Conservation (phyloP, 2,113 vertebrate species). For the Arothron firmamentum region DNA sequence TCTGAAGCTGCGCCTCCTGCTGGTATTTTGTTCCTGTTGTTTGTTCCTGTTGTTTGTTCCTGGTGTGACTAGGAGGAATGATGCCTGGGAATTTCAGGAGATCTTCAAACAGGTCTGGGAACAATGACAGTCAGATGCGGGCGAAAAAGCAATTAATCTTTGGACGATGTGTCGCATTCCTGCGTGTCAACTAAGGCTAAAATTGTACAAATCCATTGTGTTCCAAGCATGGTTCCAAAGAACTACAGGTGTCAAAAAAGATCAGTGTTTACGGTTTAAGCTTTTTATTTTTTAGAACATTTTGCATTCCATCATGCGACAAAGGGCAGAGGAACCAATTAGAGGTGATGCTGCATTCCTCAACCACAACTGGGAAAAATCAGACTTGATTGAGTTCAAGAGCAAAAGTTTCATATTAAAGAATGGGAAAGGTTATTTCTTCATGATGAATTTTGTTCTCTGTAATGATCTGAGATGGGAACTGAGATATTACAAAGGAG, state of each 20-base stretch:
- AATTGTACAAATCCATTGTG: too few species aligned
- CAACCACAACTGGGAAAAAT: slow-evolving; percentile 1
- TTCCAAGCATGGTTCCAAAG: neutral
- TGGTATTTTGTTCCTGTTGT: slow-evolving; percentile 16
- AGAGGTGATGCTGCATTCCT: slow-evolving; percentile 17
- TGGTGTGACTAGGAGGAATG: slow-evolving; percentile 43
- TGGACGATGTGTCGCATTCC: neutral
- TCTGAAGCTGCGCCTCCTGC: neutral
- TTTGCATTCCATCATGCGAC: slow-evolving; percentile 12
- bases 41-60: slow-evolving; percentile 27
- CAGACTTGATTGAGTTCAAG: slow-evolving; percentile 2
- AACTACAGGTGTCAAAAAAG: neutral
- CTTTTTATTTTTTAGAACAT: slow-evolving; percentile 39
- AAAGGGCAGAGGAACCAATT: slow-evolving; percentile 1
- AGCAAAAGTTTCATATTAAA: slow-evolving; percentile 4
- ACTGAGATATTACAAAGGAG: neutral
- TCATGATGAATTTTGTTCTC: neutral
- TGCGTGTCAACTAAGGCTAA: neutral
- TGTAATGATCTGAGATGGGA: too few species aligned
- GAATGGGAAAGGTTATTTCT: neutral
- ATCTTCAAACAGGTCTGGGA: slow-evolving; percentile 17
- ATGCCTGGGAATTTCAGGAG: slow-evolving; percentile 31
- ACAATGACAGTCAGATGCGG: slow-evolving; percentile 18
- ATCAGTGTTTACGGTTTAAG: neutral
- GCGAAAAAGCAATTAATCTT: slow-evolving; percentile 40